Evolutionary conservation across 2,888 invertebrate species (phyloP), one percentile per base, ranked within the genome.

Genomic region (Brachyopa scutellaris): DNA sequence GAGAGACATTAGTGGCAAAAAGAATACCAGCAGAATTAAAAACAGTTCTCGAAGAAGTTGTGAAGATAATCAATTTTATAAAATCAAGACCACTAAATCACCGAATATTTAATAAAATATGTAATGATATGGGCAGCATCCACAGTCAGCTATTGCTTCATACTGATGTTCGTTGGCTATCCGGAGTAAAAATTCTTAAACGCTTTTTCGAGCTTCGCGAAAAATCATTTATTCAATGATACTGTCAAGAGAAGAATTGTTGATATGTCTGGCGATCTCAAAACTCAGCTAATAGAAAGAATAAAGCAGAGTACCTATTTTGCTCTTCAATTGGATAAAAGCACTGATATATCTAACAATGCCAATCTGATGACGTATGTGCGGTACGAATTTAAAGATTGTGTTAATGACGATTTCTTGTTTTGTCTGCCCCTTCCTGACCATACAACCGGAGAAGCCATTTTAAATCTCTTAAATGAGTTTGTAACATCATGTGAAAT

Each of bases 101-200:
- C 19, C 51, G 40, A 26, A 36, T 61, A 7, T 45, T 31, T 61
- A 13, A 13, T 40, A 57, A 57, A 40, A 59, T 59, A 42, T 59
- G n/a, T n/a, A n/a, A n/a, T n/a, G n/a, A n/a, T n/a, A n/a, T n/a
- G n/a, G n/a, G n/a, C n/a, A n/a, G n/a, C 21, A 45, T 29, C 4
- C 33, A 45, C 36, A 17, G 26, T 49, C 36, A 23, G 61, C 61
- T 61, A 33, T 33, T 23, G 36, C 47, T 61, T 47, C 61, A 47
- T 47, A n/a, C n/a, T n/a, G n/a, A n/a, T n/a, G n/a, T n/a, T n/a
- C n/a, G n/a, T n/a, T n/a, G n/a, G n/a, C n/a, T 61, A 61, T 61
- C 21, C 19, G 31, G 31, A 45, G 47, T 29, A 62, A 61, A 61
- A 42, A 59, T 61, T 31, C 59, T n/a, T n/a, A n/a, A n/a, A n/a